Evolutionary conservation across 1,140 invertebrate species (phyloP).

Genomic region (Planococcus citri): DNA sequence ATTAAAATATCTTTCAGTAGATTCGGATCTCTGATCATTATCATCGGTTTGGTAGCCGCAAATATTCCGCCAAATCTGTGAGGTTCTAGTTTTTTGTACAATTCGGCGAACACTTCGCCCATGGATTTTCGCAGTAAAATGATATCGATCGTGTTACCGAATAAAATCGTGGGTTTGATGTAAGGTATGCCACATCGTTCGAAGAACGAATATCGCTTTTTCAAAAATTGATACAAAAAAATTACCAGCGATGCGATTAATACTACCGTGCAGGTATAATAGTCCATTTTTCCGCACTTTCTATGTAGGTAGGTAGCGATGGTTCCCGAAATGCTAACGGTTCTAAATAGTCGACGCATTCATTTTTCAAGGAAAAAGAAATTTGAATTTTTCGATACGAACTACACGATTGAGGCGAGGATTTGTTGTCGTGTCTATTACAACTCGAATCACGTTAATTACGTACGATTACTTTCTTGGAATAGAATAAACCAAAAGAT

Average conservation of each 20-base stretch:
- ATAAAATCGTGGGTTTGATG: conserved; percentile 27
- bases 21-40: conserved; percentile 42
- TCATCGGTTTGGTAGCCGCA: conserved; percentile 36
- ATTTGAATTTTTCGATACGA: too few relatives aligned
- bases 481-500: too few relatives aligned
- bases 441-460: too few relatives aligned
- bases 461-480: too few relatives aligned
- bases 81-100: conserved; percentile 11
- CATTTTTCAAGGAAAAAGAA: too few relatives aligned
- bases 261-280: too few relatives aligned
- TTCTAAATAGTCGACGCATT: too few relatives aligned
- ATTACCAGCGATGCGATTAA: neutral
- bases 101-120: neutral
- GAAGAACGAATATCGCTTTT: neutral
- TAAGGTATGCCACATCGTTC: neutral
- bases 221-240: neutral
- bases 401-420: too few relatives aligned
- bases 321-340: too few relatives aligned
- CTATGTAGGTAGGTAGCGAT: too few relatives aligned
- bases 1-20: conserved; percentile 42
- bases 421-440: too few relatives aligned
- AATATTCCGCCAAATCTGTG: conserved; percentile 35
- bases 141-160: conserved; percentile 38
- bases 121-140: conserved; percentile 27
- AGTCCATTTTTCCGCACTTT: too few relatives aligned